These are phyloP conservation scores for Crenuchus spilurus DNA, from an alignment of 2,797 vertebrate genomes.

Conservation along the genomic window DNA sequence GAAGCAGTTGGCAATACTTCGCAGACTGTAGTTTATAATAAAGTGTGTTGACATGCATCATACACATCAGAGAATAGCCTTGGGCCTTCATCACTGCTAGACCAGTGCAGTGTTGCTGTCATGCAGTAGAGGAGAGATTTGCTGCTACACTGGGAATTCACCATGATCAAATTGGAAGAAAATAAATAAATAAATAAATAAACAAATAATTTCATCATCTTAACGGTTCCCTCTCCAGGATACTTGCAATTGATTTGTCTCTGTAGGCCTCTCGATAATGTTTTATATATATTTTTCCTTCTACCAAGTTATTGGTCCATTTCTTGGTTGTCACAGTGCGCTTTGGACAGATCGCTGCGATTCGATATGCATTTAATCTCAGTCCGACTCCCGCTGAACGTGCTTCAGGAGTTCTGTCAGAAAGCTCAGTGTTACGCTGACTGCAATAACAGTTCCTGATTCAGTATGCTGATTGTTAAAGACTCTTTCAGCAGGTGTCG, in stretches of 20 bases:
- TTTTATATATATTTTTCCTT: neutral
- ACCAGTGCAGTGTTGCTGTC: neutral
- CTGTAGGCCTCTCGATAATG: neutral
- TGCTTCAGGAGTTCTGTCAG: constrained; percentile 14
- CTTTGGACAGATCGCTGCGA: neutral
- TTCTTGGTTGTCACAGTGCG: neutral
- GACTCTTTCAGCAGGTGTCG: constrained; percentile 50
- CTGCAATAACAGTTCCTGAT: constrained; percentile 22
- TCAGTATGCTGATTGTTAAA: constrained; percentile 55
- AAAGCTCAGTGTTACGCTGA: constrained; percentile 19
- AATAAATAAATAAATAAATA: neutral
- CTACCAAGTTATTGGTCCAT: neutral
- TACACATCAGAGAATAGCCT: neutral
- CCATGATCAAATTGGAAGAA: constrained; percentile 2
- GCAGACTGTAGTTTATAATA: neutral
- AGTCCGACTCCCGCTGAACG: neutral
- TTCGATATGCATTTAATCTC: neutral
- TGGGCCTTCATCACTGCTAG: neutral
- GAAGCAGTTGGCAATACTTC: neutral
- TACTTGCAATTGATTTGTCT: neutral
- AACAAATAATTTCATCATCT: neutral
- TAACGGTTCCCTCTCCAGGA: neutral
- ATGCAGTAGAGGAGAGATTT: neutral
- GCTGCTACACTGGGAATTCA: neutral
- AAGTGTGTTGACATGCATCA: neutral